Conservation (phyloP, 2,888 invertebrate genomes). For the Theristus sp. region DNA sequence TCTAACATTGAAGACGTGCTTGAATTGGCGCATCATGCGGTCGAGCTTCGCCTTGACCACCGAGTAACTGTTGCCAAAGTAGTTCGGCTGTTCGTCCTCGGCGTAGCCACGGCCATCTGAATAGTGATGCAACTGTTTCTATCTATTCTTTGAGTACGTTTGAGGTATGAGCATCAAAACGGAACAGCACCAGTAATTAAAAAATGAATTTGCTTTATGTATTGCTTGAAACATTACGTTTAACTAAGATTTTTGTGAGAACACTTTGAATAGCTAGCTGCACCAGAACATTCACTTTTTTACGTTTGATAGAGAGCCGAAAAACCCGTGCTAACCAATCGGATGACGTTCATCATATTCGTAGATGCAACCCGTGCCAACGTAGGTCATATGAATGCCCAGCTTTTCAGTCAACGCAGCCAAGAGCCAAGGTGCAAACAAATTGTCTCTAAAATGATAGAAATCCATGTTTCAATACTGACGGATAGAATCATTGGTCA, state of each 20-base stretch:
- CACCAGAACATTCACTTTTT: too few relatives aligned
- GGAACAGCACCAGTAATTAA: too few relatives aligned
- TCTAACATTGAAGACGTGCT: conserved; percentile 15
- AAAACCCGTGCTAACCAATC: conserved; percentile 12
- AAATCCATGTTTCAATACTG: too few relatives aligned
- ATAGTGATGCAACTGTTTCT: too few relatives aligned
- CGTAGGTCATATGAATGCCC: conserved; percentile 24
- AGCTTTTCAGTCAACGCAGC: conserved; percentile 13
- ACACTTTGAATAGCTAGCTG: too few relatives aligned
- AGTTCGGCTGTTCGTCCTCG: conserved; percentile 12
- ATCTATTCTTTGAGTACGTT: too few relatives aligned
- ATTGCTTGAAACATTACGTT: too few relatives aligned
- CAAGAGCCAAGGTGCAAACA: conserved; percentile 16
- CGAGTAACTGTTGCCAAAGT: conserved; percentile 15
- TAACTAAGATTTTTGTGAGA: too few relatives aligned
- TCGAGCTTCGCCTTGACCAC: conserved; percentile 16
- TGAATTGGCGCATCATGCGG: conserved; percentile 10
- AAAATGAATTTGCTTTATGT: too few relatives aligned
- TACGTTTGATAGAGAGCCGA: background rate
- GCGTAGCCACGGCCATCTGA: conserved; percentile 2
- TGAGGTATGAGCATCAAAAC: too few relatives aligned
- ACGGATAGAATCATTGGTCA: too few relatives aligned
- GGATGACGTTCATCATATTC: conserved; percentile 24
- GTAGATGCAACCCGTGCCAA: conserved; percentile 27
- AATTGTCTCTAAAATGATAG: conserved; percentile 23